These are phyloP conservation scores for Mythimna ferrago DNA, from an alignment of 2,888 invertebrate species.

Conservation along the genomic window DNA sequence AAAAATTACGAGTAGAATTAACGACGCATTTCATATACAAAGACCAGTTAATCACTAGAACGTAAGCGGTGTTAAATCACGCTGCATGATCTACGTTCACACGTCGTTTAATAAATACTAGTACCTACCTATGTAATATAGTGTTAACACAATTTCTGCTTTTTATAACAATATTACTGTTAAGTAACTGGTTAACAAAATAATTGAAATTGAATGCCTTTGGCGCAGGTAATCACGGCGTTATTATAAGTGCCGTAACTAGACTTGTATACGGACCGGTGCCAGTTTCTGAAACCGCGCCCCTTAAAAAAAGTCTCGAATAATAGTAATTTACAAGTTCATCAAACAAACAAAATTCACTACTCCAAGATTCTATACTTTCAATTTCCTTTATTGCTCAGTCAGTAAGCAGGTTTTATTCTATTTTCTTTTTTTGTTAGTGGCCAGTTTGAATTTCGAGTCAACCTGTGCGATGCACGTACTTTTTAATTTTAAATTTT, in stretches of 20 bases:
- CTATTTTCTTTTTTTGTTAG: no score
- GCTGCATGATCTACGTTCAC: constrained; percentile 28
- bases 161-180: constrained; percentile 10
- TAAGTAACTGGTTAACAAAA: constrained; percentile 12
- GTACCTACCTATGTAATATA: constrained; percentile 12
- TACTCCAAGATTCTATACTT: no score
- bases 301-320: no score
- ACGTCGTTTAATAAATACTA: constrained; percentile 29
- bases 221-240: neutral
- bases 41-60: constrained; percentile 33
- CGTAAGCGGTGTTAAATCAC: constrained; percentile 37
- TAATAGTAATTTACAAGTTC: no score
- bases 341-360: no score
- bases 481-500: no score
- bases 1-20: constrained; percentile 19
- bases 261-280: no score
- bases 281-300: no score
- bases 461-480: no score
- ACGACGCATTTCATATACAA: constrained; percentile 37
- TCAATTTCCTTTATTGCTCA: no score
- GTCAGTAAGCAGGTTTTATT: no score
- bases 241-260: neutral
- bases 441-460: no score
- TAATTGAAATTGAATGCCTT: neutral
- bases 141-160: constrained; percentile 17